Evolutionary conservation across 2,888 invertebrate species (phyloP).

Genomic region (Idaea straminata): DNA sequence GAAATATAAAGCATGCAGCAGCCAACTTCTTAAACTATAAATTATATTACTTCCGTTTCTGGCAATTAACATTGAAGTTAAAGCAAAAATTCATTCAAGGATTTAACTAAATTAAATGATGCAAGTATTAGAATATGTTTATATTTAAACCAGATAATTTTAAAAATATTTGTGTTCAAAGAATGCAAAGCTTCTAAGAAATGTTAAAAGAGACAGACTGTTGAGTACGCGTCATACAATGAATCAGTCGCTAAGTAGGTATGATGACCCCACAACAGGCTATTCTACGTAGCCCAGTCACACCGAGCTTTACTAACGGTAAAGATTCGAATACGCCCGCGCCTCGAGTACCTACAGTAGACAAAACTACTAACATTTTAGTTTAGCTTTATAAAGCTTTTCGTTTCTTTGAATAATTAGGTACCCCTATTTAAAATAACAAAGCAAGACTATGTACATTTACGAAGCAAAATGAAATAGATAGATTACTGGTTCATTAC

Average conservation of each 20-base stretch:
- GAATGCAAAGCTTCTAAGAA: slow-evolving; percentile 22
- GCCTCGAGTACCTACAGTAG: slow-evolving; percentile 6
- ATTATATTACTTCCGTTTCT: background rate
- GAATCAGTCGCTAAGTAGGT: slow-evolving; percentile 54
- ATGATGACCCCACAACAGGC: slow-evolving; percentile 60
- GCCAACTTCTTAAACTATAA: background rate
- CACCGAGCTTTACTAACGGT: slow-evolving; percentile 57
- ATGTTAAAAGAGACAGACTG: slow-evolving; percentile 24
- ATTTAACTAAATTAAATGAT: background rate
- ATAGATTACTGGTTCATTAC: background rate
- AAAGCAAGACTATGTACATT: background rate
- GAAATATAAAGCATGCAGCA: background rate
- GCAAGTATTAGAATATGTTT: background rate
- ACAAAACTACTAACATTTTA: background rate
- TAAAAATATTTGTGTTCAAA: background rate
- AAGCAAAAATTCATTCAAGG: slow-evolving; percentile 7
- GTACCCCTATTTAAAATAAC: background rate
- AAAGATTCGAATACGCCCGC: slow-evolving; percentile 19
- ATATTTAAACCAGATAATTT: background rate
- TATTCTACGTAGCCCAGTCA: slow-evolving; percentile 45
- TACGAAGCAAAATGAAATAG: background rate
- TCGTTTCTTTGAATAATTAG: background rate
- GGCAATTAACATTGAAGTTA: background rate
- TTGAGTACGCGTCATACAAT: slow-evolving; percentile 35
- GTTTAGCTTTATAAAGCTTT: background rate